Conservation (phyloP, 2,888 invertebrate species). For the Iphiclides podalirius region DNA sequence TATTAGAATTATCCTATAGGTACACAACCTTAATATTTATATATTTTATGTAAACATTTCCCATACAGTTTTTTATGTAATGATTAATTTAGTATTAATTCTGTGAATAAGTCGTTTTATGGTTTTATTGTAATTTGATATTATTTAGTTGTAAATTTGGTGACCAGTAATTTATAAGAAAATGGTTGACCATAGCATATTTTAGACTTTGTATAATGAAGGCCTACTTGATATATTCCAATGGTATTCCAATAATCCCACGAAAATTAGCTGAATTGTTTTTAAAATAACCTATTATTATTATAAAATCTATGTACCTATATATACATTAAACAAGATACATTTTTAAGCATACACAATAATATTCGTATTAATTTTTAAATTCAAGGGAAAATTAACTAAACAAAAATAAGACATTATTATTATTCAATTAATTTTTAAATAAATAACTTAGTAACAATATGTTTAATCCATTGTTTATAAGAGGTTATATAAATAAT, state of each 20-base stretch:
- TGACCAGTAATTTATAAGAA: conserved; percentile 9
- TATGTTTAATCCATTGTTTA: no score
- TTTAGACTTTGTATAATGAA: conserved; percentile 3
- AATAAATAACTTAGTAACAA: no score
- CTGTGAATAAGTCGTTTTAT: neutral
- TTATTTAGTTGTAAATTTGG: neutral
- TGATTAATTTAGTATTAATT: neutral
- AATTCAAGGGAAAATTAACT: no score
- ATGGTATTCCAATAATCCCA: conserved; percentile 3
- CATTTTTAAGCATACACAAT: no score
- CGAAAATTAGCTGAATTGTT: no score
- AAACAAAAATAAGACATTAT: neutral
- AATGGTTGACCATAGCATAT: conserved; percentile 1
- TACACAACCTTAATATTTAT: no score
- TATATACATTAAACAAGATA: no score
- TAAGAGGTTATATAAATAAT: neutral
- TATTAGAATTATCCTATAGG: neutral
- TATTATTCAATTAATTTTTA: no score
- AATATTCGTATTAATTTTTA: no score
- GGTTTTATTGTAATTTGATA: neutral
- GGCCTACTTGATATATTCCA: conserved; percentile 18
- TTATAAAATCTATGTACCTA: no score
- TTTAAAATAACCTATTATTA: no score
- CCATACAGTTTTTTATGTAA: neutral
- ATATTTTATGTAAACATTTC: neutral